Conservation (phyloP, 2,797 vertebrate genomes). For the Coluber constrictor region DNA sequence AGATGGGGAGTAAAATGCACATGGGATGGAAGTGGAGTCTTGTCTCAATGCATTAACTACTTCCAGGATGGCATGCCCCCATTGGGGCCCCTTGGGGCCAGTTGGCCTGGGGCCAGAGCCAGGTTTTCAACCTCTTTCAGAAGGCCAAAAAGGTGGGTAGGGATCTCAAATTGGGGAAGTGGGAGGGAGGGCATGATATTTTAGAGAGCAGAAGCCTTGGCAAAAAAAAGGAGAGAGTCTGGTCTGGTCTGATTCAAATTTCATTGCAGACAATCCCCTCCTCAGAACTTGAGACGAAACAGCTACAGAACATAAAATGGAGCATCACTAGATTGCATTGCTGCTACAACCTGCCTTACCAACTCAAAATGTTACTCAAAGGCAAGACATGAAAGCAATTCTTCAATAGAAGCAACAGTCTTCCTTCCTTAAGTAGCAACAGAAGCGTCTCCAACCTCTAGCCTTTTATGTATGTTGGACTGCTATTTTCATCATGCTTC, state of each 20-base stretch:
- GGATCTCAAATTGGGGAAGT: no score
- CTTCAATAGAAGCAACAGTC: background rate
- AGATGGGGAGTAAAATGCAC: no score
- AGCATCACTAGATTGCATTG: background rate
- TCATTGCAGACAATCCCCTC: background rate
- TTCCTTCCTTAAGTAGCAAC: background rate
- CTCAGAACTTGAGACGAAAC: background rate
- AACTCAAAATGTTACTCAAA: background rate
- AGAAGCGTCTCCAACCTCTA: background rate
- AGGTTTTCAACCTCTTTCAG: no score
- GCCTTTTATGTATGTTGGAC: no score
- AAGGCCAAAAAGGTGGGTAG: no score
- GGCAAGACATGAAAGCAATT: background rate
- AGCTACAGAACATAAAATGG: background rate
- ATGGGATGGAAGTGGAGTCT: no score
- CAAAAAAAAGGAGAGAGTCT: no score
- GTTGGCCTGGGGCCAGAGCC: no score
- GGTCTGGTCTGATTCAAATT: background rate
- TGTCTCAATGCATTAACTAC: no score
- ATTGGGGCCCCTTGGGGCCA: no score
- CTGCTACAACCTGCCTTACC: background rate
- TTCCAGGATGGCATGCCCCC: no score
- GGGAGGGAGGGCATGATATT: background rate
- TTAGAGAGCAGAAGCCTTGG: background rate
- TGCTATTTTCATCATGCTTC: background rate